These are phyloP conservation scores for Drosophila pseudoananassae DNA, from an alignment of 1,140 invertebrate genomes.

Conservation along the genomic window DNA sequence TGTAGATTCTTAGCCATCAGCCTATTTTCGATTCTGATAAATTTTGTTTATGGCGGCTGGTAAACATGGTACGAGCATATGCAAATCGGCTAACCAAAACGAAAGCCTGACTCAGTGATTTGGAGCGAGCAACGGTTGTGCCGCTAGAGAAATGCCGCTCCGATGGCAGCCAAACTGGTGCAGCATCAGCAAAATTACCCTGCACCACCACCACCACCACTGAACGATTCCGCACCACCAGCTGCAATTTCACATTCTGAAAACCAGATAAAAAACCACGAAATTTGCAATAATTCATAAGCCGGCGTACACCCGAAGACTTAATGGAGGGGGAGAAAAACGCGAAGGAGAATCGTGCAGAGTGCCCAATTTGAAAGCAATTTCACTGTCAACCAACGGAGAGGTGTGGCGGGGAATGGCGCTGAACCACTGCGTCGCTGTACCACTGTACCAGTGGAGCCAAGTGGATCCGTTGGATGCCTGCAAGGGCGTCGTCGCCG, in stretches of 20 bases:
- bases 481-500: constrained; percentile 61
- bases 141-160: constrained; percentile 63
- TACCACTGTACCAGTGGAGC: constrained; percentile 5
- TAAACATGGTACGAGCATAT: constrained; percentile 39
- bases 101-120: constrained; percentile 69
- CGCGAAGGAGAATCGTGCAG: constrained; percentile 48
- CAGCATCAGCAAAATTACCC: constrained; percentile 29
- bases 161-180: constrained; percentile 54
- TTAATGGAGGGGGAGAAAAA: constrained; percentile 36
- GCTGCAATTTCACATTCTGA: constrained; percentile 76
- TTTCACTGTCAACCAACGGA: constrained; percentile 68
- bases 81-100: constrained; percentile 65
- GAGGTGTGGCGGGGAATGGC: neutral
- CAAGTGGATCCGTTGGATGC: constrained; percentile 35
- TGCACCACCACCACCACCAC: neutral
- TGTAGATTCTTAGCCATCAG: constrained; percentile 8
- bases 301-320: constrained; percentile 57
- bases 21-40: constrained; percentile 36
- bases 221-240: constrained; percentile 2
- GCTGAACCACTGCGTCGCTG: constrained; percentile 14
- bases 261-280: constrained; percentile 73
- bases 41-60: constrained; percentile 27
- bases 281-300: constrained; percentile 81
- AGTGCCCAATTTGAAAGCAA: constrained; percentile 66
- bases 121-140: constrained; percentile 75